Evolutionary conservation across 2,888 invertebrate species (phyloP), one percentile per base, ranked within the genome.

Genomic region (Cephus pulcher): DNA sequence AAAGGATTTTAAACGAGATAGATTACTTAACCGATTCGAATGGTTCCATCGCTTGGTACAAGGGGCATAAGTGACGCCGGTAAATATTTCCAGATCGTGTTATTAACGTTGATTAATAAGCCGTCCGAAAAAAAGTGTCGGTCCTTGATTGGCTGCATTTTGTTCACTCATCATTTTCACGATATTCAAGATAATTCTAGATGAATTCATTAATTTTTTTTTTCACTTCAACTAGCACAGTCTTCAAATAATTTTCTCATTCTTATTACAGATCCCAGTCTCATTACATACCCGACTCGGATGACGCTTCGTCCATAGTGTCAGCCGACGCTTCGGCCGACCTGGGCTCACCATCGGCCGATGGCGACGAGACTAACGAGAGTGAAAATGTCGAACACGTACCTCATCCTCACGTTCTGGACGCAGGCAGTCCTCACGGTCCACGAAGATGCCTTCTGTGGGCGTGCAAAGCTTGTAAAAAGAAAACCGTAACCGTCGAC

Each of bases 401-500:
- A 83, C 91, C 90, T 1, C 90, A 91, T 84, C 90, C 91, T 75
- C 89, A 90, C 83, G 88, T 85, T 74, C 82, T 89, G 75, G 88
- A 90, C 75, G 87, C 89, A 37, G 86, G 86, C 75, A 90, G 90
- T 83, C 84, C 86, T 56, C 89, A 90, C 80, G 93, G 93, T 11
- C 95, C 95, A 75, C 93, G 97, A 81, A 94, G 97, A 81, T 99
- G 98, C 88, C 93, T 99, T 70, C 95, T 98, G 15, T 99, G 98
- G 98, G 98, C 98, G 3, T 99, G 99, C 92, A 98, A 98, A 90
- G 98, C 98, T 0, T 98, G 98, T 92, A 98, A 98, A 92, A 96
- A 98, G 93, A 98, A 98, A 93, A 98, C 97, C 30, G 98, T 98
- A 73, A 96, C 98, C 0, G 97, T 99, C 12, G 99, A 99, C 92